phyloP scores from a whole-genome alignment of 2,888 invertebrate species.

The Bembecia ichneumoniformis region DNA sequence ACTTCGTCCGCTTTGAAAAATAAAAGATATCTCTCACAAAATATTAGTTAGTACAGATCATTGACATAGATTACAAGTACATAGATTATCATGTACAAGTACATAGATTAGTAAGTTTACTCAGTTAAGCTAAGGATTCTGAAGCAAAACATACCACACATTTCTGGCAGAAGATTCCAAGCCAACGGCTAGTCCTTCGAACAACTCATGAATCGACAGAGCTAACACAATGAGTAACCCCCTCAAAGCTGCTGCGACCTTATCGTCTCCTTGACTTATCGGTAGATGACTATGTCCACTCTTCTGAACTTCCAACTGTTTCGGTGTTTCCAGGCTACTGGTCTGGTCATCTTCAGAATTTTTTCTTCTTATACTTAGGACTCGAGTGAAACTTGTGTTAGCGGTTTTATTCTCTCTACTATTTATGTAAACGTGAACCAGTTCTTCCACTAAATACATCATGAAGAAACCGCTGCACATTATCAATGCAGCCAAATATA shows the following conservation, averaged over 20 bases:
- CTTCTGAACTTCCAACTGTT: slow-evolving; percentile 7
- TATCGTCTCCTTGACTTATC: slow-evolving; percentile 31
- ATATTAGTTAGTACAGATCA: too few species aligned
- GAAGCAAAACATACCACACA: slow-evolving; percentile 32
- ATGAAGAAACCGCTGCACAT: slow-evolving; percentile 83
- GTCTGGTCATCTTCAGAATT: slow-evolving; percentile 30
- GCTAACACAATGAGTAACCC: slow-evolving; percentile 86
- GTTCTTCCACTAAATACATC: slow-evolving; percentile 84
- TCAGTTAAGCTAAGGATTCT: slow-evolving; percentile 6
- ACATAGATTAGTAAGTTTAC: background rate
- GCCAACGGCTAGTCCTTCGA: slow-evolving; percentile 89
- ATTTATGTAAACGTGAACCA: slow-evolving; percentile 79
- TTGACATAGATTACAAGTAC: slow-evolving; percentile 2
- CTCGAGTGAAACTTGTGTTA: slow-evolving; percentile 38
- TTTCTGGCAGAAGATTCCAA: slow-evolving; percentile 75
- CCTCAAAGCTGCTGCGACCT: slow-evolving; percentile 69
- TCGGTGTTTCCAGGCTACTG: slow-evolving; percentile 1
- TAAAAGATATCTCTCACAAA: too few species aligned
- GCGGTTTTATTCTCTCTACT: slow-evolving; percentile 51
- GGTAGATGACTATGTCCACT: slow-evolving; percentile 42
- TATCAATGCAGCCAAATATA: slow-evolving; percentile 79
- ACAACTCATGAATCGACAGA: slow-evolving; percentile 81
- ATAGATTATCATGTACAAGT: background rate
- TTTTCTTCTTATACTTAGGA: slow-evolving; percentile 46
- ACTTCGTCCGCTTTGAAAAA: too few species aligned